Base-by-base conservation (phyloP, 1,140 invertebrate genomes). In the Drusus annulatus region DNA sequence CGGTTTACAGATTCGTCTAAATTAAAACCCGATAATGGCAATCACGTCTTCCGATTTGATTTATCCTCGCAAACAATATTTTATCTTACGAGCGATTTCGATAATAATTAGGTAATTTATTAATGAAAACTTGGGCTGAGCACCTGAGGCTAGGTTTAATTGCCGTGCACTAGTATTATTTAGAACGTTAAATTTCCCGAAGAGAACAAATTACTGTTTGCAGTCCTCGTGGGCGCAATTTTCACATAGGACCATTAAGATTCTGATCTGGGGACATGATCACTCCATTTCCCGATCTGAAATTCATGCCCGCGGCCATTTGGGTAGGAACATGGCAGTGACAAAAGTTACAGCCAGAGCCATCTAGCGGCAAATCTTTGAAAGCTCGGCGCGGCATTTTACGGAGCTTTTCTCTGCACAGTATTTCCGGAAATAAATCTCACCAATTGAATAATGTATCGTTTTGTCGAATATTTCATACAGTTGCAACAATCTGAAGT, bases 171-270 rank as follows among this genome's bases (percentile, higher is more conserved):
- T 73, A 79, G 71, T 45, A 58, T 17, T 78, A 71, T 69, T 54
- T 56, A 56, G 65, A 56, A 45, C 78, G 69, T 76, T 82, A 79
- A 82, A 79, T 79, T 50, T 71, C 45, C 36, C 60, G 15, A 19
- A 74, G 21, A 28, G 51, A 54, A 74, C 25, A 28, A 74, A 74
- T 50, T 0, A 19, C n/a, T 21, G n/a, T 17, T 62, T 68, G 58
- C 45, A 31, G 17, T 81, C 50, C 73, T 60, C 58, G 60, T 74
- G 56, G 78, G 71, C 65, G 45, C 51, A 80, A 83, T 80, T 83
- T 83, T 83, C 81, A 68, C 81, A 60, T 76, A 76, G 58, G 79
- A 50, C 71, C 79, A 80, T 83, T 83, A 80, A 83, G 81, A 83
- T 83, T 78, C 36, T 2, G 21, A 83, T 83, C 81, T 81, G 76